Evolutionary conservation across 2,113 vertebrate genomes (phyloP).

Genomic region (Cacatua alba): DNA sequence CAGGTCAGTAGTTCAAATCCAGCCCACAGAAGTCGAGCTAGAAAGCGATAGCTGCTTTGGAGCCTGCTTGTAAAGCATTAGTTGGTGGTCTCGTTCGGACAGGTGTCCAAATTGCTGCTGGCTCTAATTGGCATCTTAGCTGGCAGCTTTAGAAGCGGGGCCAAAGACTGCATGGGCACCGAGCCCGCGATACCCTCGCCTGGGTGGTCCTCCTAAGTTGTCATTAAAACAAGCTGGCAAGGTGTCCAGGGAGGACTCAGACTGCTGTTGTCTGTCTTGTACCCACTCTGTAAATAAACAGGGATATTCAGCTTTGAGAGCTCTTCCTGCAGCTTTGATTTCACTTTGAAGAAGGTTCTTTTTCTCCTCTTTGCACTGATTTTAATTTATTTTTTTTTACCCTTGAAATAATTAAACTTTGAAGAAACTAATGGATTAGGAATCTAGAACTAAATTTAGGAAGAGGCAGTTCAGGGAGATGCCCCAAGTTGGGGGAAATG

Average conservation of each 20-base stretch:
- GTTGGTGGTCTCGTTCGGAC: slow-evolving; percentile 44
- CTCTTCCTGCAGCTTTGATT: neutral
- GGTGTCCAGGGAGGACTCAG: neutral
- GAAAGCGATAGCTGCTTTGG: neutral
- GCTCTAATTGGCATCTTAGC: slow-evolving; percentile 27
- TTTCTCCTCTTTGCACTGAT: neutral
- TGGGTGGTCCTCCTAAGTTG: slow-evolving; percentile 3
- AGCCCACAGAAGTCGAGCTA: neutral
- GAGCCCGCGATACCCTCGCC: neutral
- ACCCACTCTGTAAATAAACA: slow-evolving; percentile 21
- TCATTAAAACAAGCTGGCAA: neutral
- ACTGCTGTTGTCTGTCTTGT: neutral
- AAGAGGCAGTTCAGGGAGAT: neutral
- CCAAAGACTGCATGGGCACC: neutral
- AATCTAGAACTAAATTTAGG: neutral
- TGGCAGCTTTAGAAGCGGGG: slow-evolving; percentile 7
- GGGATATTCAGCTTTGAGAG: neutral
- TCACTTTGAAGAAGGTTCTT: neutral
- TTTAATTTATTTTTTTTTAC: neutral
- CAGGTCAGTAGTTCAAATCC: slow-evolving; percentile 46
- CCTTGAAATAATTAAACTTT: neutral
- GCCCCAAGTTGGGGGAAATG: neutral
- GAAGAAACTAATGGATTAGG: neutral
- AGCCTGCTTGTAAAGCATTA: neutral
- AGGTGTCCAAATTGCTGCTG: slow-evolving; percentile 19